A percentile compares a stretch with the other conserved stretches of the same genome.
Evolutionary conservation across 2,113 vertebrate species (phyloP).

Genomic region (Tupaia chinensis): DNA sequence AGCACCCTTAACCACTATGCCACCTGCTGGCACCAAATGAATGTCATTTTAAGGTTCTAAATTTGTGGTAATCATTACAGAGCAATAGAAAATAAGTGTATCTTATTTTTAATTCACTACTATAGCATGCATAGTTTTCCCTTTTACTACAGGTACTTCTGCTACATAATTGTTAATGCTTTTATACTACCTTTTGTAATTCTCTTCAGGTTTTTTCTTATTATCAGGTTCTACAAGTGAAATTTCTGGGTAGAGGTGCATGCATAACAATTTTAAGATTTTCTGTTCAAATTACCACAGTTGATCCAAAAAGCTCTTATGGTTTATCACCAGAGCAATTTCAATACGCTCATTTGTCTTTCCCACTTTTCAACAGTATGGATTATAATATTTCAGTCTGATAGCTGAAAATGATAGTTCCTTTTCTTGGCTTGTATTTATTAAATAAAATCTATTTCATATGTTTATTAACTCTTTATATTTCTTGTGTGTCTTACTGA

Average conservation of each 20-base stretch:
- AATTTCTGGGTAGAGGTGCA: not conserved
- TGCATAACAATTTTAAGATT: not conserved
- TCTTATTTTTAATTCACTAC: not conserved
- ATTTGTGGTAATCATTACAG: not conserved
- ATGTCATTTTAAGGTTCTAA: not conserved
- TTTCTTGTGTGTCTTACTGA: not conserved
- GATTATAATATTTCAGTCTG: not conserved
- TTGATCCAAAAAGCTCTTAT: not conserved
- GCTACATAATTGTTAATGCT: not conserved
- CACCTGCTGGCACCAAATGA: not conserved
- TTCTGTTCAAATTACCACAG: not conserved
- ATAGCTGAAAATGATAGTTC: not conserved
- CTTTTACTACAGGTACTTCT: not conserved
- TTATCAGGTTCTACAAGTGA: not conserved
- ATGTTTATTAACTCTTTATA: not conserved
- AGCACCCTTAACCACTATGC: too few relatives aligned
- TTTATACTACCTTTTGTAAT: not conserved
- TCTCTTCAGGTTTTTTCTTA: not conserved
- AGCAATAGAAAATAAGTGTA: not conserved
- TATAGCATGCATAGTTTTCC: not conserved
- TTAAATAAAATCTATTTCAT: slow-evolving; percentile 3
- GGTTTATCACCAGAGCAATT: not conserved
- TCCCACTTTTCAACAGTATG: not conserved
- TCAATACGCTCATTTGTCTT: not conserved
- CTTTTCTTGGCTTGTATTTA: not conserved